A percentile compares a stretch with the other conserved stretches of the same genome.
Evolutionary conservation across 2,113 vertebrate species (phyloP).

Genomic region (Platysternon megacephalum): DNA sequence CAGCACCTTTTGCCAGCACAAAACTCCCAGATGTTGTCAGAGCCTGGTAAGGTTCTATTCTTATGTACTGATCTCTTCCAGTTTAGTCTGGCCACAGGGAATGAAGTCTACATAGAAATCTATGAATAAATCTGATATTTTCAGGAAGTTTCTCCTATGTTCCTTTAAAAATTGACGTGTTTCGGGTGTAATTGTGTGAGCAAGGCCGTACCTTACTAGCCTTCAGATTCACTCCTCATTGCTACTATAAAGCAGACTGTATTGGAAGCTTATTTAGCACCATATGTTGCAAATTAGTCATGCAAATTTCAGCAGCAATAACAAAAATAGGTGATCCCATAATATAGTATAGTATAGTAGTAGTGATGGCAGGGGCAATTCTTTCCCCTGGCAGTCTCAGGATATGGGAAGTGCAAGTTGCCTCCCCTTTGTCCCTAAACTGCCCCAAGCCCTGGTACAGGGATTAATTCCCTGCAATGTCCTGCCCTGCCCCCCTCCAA

Average conservation of each 20-base stretch:
- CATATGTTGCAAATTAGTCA: slow-evolving; percentile 48
- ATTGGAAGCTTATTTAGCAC: slow-evolving; percentile 35
- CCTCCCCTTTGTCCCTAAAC: not conserved
- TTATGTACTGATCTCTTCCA: not conserved
- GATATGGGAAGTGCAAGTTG: not conserved
- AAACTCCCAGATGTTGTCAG: not conserved
- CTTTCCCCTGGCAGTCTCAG: not conserved
- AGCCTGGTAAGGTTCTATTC: slow-evolving; percentile 3
- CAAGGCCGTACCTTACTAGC: not conserved
- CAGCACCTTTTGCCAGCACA: not conserved
- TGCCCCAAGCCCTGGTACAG: not conserved
- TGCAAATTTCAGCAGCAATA: slow-evolving; percentile 36
- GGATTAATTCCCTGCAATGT: not conserved
- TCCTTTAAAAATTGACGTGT: not conserved
- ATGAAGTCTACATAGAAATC: not conserved
- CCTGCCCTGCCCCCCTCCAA: not conserved
- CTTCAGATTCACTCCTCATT: slow-evolving; percentile 6
- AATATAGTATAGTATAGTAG: not conserved
- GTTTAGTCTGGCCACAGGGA: not conserved
- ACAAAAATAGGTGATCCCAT: slow-evolving; percentile 30
- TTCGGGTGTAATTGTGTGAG: not conserved
- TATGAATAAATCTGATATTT: not conserved
- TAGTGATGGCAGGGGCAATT: not conserved
- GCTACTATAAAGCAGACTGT: slow-evolving; percentile 27
- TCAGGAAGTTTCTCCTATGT: not conserved